A percentile compares a stretch with the other conserved stretches of the same genome.
These are phyloP conservation scores for Drosophila imparisetae DNA, from an alignment of 2,888 invertebrate species.

Conservation along the genomic window DNA sequence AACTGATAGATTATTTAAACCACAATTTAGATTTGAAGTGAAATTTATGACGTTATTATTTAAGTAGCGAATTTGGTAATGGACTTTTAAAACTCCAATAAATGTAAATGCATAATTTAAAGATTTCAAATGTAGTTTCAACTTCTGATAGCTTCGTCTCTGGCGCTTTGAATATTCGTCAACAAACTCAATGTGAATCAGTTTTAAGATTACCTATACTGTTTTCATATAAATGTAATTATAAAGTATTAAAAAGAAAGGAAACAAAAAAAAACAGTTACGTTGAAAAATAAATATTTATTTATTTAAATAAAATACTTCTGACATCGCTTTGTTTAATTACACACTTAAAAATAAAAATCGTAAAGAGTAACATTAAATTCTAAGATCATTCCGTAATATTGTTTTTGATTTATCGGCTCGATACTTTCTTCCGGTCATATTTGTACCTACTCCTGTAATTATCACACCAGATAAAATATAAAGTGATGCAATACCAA, in stretches of 20 bases:
- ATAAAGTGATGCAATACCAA: no score
- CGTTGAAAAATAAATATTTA: conserved; percentile 35
- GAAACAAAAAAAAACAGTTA: conserved; percentile 11
- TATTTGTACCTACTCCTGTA: background rate
- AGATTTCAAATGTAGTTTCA: conserved; percentile 21
- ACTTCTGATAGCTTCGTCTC: conserved; percentile 37
- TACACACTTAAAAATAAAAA: background rate
- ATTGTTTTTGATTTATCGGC: background rate
- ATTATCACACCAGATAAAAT: background rate
- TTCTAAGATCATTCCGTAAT: background rate
- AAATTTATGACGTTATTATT: conserved; percentile 3
- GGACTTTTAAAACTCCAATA: conserved; percentile 7
- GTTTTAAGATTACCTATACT: conserved; percentile 5
- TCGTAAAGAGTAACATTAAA: no score
- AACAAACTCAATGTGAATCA: conserved; percentile 34
- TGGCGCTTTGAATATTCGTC: conserved; percentile 44
- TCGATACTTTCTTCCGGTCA: background rate
- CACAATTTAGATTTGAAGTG: conserved; percentile 19
- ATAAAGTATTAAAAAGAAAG: conserved; percentile 45
- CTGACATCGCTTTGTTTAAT: background rate
- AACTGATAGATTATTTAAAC: conserved; percentile 32
- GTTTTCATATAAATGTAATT: conserved; percentile 19
- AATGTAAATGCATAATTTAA: conserved; percentile 19
- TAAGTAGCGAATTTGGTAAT: conserved; percentile 45
- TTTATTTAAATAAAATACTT: background rate